These are phyloP conservation scores for Bradysia coprophila DNA, from an alignment of 1,140 invertebrate species.

Conservation along the genomic window DNA sequence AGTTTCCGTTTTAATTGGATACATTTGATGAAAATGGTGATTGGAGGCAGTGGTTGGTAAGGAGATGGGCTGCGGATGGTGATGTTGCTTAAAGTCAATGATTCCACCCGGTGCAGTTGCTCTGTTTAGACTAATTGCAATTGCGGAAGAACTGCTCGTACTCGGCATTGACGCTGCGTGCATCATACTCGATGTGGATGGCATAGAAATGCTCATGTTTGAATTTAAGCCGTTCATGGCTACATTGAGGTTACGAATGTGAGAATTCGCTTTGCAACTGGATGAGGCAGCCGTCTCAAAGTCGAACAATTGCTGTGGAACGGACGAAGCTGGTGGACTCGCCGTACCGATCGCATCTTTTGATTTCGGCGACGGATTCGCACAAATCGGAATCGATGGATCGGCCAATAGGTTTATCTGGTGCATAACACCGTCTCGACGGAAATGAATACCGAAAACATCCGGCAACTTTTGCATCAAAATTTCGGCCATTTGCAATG, in stretches of 20 bases:
- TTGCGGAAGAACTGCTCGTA: conserved; percentile 3
- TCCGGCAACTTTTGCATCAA: conserved; percentile 91
- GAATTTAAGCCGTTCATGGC: conserved; percentile 20
- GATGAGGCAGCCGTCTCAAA: conserved; percentile 10
- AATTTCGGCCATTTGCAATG: conserved; percentile 92
- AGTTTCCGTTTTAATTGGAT: too few species aligned
- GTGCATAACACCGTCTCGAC: conserved; percentile 86
- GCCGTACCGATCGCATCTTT: conserved; percentile 10
- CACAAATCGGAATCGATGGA: conserved; percentile 25
- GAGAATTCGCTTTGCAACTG: conserved; percentile 6
- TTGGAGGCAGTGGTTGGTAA: too few species aligned
- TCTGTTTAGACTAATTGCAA: conserved; percentile 5
- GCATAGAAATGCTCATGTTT: conserved; percentile 6
- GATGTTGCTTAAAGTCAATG: not conserved
- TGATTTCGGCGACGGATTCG: conserved; percentile 7
- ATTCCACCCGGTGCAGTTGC: not conserved
- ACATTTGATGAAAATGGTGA: too few species aligned
- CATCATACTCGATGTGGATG: conserved; percentile 9
- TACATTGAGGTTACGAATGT: conserved; percentile 19
- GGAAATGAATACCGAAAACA: conserved; percentile 86
- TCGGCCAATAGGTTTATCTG: conserved; percentile 64
- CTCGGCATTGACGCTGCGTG: conserved; percentile 2
- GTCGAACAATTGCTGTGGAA: conserved; percentile 21
- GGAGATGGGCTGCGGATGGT: too few species aligned
- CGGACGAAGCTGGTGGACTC: conserved; percentile 17